A percentile compares a stretch with the other conserved stretches of the same genome.
These are phyloP conservation scores for Brachionus koreanus DNA, from an alignment of 1,140 invertebrate genomes.

Conservation along the genomic window DNA sequence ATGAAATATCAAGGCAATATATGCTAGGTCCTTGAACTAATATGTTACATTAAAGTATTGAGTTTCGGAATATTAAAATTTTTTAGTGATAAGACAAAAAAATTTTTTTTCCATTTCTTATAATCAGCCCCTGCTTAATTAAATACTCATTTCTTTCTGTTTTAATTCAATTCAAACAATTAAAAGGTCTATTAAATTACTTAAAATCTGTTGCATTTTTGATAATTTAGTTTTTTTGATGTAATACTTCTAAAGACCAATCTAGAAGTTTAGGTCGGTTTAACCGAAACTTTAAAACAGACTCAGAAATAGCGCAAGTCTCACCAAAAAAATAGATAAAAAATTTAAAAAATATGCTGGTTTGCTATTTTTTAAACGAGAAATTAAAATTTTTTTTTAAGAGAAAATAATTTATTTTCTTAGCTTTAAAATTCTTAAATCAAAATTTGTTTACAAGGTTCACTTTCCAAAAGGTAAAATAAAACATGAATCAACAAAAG, in stretches of 20 bases:
- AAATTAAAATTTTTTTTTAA: not conserved
- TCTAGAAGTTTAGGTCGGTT: not conserved
- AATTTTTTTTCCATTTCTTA: not conserved
- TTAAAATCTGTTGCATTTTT: not conserved
- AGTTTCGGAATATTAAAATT: not conserved
- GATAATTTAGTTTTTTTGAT: not conserved
- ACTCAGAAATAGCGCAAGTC: not conserved
- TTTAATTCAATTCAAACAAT: not conserved
- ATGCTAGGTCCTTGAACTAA: not conserved
- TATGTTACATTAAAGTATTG: not conserved
- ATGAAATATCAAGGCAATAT: not conserved
- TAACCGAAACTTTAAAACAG: not conserved
- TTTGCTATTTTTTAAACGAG: not conserved
- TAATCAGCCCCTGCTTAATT: not conserved
- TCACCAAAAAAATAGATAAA: not conserved
- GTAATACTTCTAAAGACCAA: not conserved
- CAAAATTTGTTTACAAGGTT: no score
- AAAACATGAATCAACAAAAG: no score
- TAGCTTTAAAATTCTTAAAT: no score
- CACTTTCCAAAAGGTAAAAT: no score
- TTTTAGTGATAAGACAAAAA: not conserved
- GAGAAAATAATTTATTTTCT: no score
- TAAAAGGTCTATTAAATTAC: not conserved
- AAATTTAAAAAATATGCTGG: not conserved
- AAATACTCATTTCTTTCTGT: not conserved